These are phyloP conservation scores for Bombus terrestris DNA, from an alignment of 1,140 invertebrate species.

Conservation along the genomic window DNA sequence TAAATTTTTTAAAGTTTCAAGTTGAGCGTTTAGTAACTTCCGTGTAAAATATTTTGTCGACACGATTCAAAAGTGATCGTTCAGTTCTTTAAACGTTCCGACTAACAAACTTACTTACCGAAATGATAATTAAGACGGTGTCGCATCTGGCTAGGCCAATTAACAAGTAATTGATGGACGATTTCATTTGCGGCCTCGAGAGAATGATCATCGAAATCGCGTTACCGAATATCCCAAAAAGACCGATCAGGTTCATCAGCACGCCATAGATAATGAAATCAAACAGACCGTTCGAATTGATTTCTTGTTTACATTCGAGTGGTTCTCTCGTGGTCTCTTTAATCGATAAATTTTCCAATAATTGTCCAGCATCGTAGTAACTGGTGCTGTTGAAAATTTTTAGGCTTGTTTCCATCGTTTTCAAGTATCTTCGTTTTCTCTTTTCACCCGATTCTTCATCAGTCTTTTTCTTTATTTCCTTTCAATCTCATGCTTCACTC, in stretches of 20 bases:
- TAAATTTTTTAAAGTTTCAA: slow-evolving; percentile 6
- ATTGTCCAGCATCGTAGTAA: slow-evolving; percentile 45
- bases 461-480: slow-evolving; percentile 13
- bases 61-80: not conserved
- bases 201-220: slow-evolving; percentile 95
- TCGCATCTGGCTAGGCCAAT: slow-evolving; percentile 96
- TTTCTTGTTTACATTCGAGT: slow-evolving; percentile 78
- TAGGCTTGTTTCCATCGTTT: slow-evolving; percentile 62
- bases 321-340: slow-evolving; percentile 27
- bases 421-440: slow-evolving; percentile 1
- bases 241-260: slow-evolving; percentile 90
- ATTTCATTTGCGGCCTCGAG: slow-evolving; percentile 95
- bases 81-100: no score
- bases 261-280: slow-evolving; percentile 94
- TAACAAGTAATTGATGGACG: slow-evolving; percentile 96
- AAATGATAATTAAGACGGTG: slow-evolving; percentile 93
- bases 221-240: slow-evolving; percentile 94
- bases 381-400: slow-evolving; percentile 16
- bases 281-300: slow-evolving; percentile 84
- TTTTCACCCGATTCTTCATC: slow-evolving; percentile 25
- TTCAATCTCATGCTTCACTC: slow-evolving; percentile 46
- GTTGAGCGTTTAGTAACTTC: not conserved
- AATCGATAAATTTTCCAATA: slow-evolving; percentile 51
- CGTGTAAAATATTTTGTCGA: not conserved
- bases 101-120: slow-evolving; percentile 80